Evolutionary conservation across 2,113 vertebrate species (phyloP).

Genomic region (Panurus biarmicus): DNA sequence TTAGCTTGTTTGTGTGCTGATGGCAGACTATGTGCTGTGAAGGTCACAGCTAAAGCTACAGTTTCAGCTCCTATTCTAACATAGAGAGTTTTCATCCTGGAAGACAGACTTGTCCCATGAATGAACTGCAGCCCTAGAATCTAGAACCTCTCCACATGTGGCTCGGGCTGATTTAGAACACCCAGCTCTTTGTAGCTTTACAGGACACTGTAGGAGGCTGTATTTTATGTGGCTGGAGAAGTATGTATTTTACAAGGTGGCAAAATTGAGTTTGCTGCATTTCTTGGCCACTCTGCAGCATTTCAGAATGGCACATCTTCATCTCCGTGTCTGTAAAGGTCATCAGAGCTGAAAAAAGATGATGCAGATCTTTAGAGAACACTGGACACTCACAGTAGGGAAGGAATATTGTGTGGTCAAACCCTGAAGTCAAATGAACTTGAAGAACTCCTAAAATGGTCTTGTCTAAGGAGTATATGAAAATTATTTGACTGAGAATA

Average conservation of each 20-base stretch:
- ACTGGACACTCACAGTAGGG: not conserved
- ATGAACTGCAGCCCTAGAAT: not conserved
- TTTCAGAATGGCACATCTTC: not conserved
- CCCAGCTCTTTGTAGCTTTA: not conserved
- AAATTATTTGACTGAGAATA: not conserved
- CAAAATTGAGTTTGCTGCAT: not conserved
- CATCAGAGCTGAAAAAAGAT: not conserved
- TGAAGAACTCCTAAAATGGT: not conserved
- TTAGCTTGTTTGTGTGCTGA: not conserved
- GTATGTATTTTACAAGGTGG: not conserved
- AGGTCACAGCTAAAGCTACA: constrained; percentile 23
- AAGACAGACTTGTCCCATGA: not conserved
- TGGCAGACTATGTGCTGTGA: not conserved
- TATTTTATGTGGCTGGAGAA: not conserved
- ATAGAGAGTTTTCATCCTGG: not conserved
- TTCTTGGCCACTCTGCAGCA: not conserved
- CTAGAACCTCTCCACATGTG: not conserved
- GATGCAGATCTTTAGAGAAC: not conserved
- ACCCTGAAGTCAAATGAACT: not conserved
- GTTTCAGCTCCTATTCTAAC: not conserved
- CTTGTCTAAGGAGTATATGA: not conserved
- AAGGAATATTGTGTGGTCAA: not conserved
- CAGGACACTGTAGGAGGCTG: not conserved
- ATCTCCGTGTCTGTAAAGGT: not conserved
- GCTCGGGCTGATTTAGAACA: not conserved